Evolutionary conservation across 1,140 invertebrate species (phyloP).

Genomic region (Eulimnadia texana): DNA sequence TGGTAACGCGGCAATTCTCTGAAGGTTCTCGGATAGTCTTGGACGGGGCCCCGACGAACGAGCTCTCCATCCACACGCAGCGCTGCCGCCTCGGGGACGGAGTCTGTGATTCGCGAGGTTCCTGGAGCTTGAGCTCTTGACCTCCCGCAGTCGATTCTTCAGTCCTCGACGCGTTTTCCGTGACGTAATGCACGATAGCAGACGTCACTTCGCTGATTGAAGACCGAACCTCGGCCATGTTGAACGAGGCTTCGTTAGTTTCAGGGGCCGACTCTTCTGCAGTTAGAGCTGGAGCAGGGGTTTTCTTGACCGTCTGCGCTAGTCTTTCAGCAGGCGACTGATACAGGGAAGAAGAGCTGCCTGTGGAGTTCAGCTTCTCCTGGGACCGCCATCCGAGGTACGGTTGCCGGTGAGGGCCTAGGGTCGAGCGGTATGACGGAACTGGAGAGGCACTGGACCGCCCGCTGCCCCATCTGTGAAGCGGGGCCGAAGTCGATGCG

Average conservation of each 20-base stretch:
- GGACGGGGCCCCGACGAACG: conserved; percentile 45
- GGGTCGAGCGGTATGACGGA: conserved; percentile 30
- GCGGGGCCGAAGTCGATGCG: conserved; percentile 22
- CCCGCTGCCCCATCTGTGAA: conserved; percentile 50
- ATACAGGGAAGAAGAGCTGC: conserved; percentile 21
- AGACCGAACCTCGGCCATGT: conserved; percentile 51
- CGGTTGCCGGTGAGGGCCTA: conserved; percentile 30
- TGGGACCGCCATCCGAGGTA: conserved; percentile 81
- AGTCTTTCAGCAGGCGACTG: conserved; percentile 69
- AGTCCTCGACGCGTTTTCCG: conserved; percentile 21
- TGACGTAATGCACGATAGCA: conserved; percentile 79
- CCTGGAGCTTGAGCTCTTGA: neutral
- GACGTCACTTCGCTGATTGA: conserved; percentile 84
- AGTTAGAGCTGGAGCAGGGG: neutral
- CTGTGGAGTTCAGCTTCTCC: conserved; percentile 53
- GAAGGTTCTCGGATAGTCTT: neutral
- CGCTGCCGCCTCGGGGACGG: conserved; percentile 34
- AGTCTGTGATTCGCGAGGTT: conserved; percentile 19
- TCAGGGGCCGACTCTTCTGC: conserved; percentile 6
- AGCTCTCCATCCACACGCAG: conserved; percentile 75
- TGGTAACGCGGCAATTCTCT: neutral
- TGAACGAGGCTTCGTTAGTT: conserved; percentile 11
- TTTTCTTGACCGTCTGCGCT: conserved; percentile 44
- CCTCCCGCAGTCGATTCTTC: conserved; percentile 32
- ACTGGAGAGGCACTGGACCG: conserved; percentile 22